Evolutionary conservation across 2,113 vertebrate genomes (phyloP).

Genomic region (Macrotus californicus): DNA sequence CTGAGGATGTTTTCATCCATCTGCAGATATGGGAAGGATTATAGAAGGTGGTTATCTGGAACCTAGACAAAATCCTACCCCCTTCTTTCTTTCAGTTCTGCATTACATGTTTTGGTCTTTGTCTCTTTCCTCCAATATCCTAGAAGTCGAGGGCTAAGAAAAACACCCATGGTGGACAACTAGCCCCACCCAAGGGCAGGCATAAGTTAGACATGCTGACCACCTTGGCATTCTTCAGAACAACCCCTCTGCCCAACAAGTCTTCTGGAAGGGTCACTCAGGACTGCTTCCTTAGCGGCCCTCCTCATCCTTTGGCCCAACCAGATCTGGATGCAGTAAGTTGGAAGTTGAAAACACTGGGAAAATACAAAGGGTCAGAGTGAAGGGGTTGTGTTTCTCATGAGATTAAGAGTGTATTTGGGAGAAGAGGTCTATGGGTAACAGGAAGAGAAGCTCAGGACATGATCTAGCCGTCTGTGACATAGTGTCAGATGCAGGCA

Average conservation of each 20-base stretch:
- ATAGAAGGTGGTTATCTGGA: neutral
- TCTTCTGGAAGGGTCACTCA: neutral
- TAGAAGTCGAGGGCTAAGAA: neutral
- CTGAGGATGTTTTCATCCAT: neutral
- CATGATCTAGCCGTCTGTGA: neutral
- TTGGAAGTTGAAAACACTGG: neutral
- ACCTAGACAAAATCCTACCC: neutral
- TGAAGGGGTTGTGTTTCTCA: neutral
- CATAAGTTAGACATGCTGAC: neutral
- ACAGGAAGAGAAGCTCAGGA: neutral
- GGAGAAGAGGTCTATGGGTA: neutral
- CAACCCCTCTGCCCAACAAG: neutral
- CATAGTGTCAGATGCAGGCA: neutral
- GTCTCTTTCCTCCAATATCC: neutral
- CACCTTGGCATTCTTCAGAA: neutral
- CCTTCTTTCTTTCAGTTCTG: neutral
- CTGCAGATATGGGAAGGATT: neutral
- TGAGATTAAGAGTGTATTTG: neutral
- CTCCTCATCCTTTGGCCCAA: neutral
- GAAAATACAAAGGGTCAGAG: neutral
- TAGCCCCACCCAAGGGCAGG: neutral
- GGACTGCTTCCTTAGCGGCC: neutral
- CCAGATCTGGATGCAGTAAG: neutral
- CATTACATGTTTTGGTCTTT: neutral
- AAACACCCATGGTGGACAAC: accelerated